Evolutionary conservation across 2,888 invertebrate species (phyloP).

Genomic region (Omphaloscelis lunosa): DNA sequence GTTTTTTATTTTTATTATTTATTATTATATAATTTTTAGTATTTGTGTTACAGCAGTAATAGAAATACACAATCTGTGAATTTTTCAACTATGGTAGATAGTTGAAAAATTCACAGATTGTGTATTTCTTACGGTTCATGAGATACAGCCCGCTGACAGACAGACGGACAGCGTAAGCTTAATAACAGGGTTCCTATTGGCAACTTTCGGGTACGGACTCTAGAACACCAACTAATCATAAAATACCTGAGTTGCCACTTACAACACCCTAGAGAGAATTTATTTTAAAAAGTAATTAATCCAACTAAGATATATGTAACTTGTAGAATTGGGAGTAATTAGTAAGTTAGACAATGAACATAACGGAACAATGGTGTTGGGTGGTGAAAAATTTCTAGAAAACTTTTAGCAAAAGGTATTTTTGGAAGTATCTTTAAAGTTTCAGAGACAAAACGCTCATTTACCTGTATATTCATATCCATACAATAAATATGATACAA

Average conservation of each 20-base stretch:
- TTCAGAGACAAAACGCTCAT: background rate
- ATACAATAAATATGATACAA: constrained; percentile 25
- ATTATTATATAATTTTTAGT: no score
- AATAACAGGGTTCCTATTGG: no score
- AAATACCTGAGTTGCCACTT: background rate
- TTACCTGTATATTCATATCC: background rate
- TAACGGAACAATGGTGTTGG: constrained; percentile 18
- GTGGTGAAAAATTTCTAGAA: background rate
- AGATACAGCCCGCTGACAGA: no score
- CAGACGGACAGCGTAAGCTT: no score
- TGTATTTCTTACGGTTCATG: no score
- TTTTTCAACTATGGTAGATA: no score
- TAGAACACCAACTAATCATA: background rate
- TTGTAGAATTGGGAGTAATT: constrained; percentile 29
- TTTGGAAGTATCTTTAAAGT: background rate
- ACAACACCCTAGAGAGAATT: background rate
- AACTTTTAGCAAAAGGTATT: background rate
- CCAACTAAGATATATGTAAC: constrained; percentile 3
- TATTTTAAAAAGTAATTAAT: constrained; percentile 23
- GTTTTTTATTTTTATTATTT: no score
- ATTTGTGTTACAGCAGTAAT: no score
- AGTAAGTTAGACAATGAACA: constrained; percentile 10
- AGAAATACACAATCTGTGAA: no score
- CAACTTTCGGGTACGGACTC: no score
- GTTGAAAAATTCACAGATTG: no score